Evolutionary conservation across 2,113 vertebrate genomes (phyloP).

Genomic region (Poeciliopsis occidentalis): DNA sequence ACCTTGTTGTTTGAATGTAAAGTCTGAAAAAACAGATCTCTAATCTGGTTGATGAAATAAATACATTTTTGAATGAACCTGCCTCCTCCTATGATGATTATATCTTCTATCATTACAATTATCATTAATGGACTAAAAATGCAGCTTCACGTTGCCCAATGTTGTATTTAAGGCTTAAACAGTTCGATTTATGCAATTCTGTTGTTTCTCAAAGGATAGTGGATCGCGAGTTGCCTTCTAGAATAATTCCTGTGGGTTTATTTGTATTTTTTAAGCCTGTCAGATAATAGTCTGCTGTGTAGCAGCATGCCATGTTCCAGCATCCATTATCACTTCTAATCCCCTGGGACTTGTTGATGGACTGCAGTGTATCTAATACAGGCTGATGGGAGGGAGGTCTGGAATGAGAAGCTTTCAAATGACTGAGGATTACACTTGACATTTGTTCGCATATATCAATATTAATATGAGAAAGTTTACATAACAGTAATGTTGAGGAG

Average conservation of each 20-base stretch:
- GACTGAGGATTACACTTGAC: constrained; percentile 1
- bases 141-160: background rate
- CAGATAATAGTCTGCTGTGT: background rate
- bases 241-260: background rate
- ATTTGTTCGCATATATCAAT: background rate
- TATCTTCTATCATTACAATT: background rate
- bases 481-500: background rate
- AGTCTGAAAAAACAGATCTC: constrained; percentile 55
- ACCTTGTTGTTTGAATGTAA: constrained; percentile 74
- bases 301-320: background rate
- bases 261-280: background rate
- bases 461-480: background rate
- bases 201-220: background rate
- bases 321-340: constrained; percentile 1
- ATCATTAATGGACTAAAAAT: background rate
- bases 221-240: background rate
- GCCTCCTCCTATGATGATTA: constrained; percentile 9
- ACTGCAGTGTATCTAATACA: background rate
- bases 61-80: constrained; percentile 62
- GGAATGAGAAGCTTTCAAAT: background rate
- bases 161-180: background rate
- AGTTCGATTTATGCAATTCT: background rate
- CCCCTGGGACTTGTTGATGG: background rate
- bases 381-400: background rate
- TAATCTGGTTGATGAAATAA: constrained; percentile 60